Conservation (phyloP, 2,113 vertebrate species). For the human region DNA sequence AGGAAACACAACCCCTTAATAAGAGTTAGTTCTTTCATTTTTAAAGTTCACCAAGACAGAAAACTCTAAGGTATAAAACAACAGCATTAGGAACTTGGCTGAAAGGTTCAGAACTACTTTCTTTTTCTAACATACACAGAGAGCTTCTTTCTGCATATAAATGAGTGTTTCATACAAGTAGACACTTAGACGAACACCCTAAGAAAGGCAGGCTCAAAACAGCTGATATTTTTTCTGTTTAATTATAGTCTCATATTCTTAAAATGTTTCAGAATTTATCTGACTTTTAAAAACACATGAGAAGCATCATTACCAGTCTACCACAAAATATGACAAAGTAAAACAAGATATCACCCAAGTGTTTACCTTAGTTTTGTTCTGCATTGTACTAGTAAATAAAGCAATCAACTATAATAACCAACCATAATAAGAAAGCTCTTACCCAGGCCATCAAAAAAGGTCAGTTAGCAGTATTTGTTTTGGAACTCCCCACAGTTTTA, state of each 20-base stretch:
- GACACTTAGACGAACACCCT: neutral
- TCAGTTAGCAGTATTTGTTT: constrained; percentile 71
- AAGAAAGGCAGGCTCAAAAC: neutral
- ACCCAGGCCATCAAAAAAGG: constrained; percentile 55
- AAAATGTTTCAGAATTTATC: constrained; percentile 61
- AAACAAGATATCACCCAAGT: neutral
- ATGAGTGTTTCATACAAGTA: neutral
- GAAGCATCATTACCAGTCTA: constrained; percentile 27
- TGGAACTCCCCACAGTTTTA: constrained; percentile 73
- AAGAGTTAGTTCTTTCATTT: constrained; percentile 14
- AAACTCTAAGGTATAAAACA: neutral
- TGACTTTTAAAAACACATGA: constrained; percentile 20
- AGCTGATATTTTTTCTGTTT: constrained; percentile 54
- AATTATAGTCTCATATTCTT: constrained; percentile 59
- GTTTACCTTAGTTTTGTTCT: constrained; percentile 37
- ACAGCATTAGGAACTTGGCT: neutral
- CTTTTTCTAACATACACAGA: neutral
- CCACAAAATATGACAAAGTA: neutral
- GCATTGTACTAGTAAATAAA: constrained; percentile 34
- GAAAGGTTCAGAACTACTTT: neutral
- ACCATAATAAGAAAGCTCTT: constrained; percentile 34
- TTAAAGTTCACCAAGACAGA: neutral
- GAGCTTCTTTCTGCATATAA: neutral
- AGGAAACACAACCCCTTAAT: neutral
- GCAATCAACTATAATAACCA: neutral